Conservation (phyloP, 2,888 invertebrate species). For the Gortyna flavago region DNA sequence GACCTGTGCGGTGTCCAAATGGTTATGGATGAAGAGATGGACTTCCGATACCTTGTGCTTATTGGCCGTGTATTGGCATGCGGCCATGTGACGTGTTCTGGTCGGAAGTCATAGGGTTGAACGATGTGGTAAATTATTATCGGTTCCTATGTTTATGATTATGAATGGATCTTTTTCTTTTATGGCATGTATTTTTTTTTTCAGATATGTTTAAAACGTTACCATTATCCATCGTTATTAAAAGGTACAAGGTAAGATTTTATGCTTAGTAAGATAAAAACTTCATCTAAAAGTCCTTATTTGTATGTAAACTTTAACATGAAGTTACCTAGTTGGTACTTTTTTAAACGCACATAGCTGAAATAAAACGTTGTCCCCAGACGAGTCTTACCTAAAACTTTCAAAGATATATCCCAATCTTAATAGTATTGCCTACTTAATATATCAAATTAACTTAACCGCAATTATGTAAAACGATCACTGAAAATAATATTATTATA, state of each 20-base stretch:
- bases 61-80: constrained; percentile 43
- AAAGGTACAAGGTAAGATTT: neutral
- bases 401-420: constrained; percentile 10
- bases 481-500: constrained; percentile 23
- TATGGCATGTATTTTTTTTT: neutral
- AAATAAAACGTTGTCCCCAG: neutral
- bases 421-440: constrained; percentile 8
- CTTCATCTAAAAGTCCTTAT: too few species aligned
- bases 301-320: neutral
- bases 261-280: too few species aligned
- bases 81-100: constrained; percentile 46
- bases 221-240: neutral
- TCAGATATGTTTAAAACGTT: too few species aligned
- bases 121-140: neutral
- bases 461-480: constrained; percentile 15
- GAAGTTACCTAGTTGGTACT: neutral
- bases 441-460: constrained; percentile 23
- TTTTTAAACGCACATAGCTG: neutral
- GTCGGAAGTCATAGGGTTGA: constrained; percentile 29
- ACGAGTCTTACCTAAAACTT: neutral
- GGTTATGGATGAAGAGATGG: constrained; percentile 56
- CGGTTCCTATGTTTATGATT: neutral
- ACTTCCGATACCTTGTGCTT: constrained; percentile 41
- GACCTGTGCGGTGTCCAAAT: constrained; percentile 42
- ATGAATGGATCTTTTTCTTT: neutral